Evolutionary conservation across 2,797 vertebrate species (phyloP).

Genomic region (Hybognathus amarus): DNA sequence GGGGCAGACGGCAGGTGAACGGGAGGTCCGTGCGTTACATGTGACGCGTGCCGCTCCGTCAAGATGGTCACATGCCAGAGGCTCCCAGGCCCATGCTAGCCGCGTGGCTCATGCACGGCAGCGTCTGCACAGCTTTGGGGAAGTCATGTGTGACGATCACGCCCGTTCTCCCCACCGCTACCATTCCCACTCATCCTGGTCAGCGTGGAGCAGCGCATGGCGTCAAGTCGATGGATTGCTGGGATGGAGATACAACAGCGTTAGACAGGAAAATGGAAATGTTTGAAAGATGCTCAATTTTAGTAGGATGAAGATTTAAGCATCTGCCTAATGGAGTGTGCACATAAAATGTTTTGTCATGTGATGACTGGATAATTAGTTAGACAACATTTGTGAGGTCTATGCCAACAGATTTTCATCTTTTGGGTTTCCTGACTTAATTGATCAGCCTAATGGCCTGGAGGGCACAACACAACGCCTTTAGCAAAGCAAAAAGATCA

Average conservation of each 20-base stretch:
- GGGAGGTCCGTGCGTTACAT: slow-evolving; percentile 43
- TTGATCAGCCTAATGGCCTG: background rate
- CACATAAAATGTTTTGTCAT: slow-evolving; percentile 37
- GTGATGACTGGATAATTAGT: slow-evolving; percentile 45
- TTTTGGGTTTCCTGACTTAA: slow-evolving; percentile 15
- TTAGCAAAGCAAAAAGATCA: slow-evolving; percentile 15
- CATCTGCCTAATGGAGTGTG: slow-evolving; percentile 42
- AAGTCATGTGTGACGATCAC: slow-evolving; percentile 97
- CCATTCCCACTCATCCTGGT: slow-evolving; percentile 90
- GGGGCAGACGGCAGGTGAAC: slow-evolving; percentile 72
- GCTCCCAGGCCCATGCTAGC: slow-evolving; percentile 96
- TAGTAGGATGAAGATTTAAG: slow-evolving; percentile 49
- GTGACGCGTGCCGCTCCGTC: slow-evolving; percentile 62
- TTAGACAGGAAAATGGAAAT: slow-evolving; percentile 26
- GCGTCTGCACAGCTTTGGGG: slow-evolving; percentile 95
- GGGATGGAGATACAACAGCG: slow-evolving; percentile 80
- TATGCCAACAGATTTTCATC: background rate
- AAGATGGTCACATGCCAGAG: slow-evolving; percentile 89
- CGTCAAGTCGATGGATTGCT: slow-evolving; percentile 98
- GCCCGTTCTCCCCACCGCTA: slow-evolving; percentile 87
- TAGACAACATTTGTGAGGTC: background rate
- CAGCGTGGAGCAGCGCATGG: slow-evolving; percentile 96
- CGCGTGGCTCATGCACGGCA: slow-evolving; percentile 98
- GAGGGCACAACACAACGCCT: background rate
- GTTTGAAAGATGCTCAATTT: slow-evolving; percentile 47